phyloP scores from a whole-genome alignment of 2,888 invertebrate species.

The Oxyscelio sp. region DNA sequence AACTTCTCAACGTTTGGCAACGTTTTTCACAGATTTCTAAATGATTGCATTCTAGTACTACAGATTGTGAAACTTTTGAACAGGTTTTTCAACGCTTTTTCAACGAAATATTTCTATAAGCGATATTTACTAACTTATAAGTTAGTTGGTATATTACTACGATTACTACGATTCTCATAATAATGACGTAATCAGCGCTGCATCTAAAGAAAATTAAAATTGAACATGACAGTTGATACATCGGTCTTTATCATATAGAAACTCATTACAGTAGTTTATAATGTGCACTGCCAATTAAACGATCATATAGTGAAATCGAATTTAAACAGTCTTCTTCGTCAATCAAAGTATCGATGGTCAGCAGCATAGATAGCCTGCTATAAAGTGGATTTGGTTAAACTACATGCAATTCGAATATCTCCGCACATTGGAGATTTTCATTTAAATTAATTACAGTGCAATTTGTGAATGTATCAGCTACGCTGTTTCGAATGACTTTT shows the following conservation, averaged over 20 bases:
- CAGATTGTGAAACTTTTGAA: no score
- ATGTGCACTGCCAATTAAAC: conserved; percentile 9
- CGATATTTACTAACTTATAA: no score
- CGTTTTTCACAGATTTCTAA: no score
- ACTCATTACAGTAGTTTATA: conserved; percentile 44
- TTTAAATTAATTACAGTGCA: conserved; percentile 16
- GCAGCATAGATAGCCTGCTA: neutral
- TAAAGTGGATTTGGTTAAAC: conserved; percentile 13
- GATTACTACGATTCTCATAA: conserved; percentile 31
- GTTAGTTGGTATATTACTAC: no score
- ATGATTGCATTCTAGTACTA: no score
- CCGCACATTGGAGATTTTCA: neutral
- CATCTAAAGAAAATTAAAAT: neutral
- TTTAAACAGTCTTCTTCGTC: conserved; percentile 24
- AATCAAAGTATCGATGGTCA: conserved; percentile 31
- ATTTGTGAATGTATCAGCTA: conserved; percentile 16
- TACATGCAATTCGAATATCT: conserved; percentile 14
- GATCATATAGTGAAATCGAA: conserved; percentile 12
- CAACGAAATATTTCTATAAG: no score
- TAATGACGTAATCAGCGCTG: conserved; percentile 9
- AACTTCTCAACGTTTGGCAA: no score
- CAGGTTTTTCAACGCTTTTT: no score
- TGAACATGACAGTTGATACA: conserved; percentile 14
- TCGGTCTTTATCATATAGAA: conserved; percentile 37
- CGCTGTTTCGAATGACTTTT: conserved; percentile 1